A percentile compares a stretch with the other conserved stretches of the same genome.
These are phyloP conservation scores for Chrysemys picta DNA, from an alignment of 2,113 vertebrate genomes.

Conservation along the genomic window DNA sequence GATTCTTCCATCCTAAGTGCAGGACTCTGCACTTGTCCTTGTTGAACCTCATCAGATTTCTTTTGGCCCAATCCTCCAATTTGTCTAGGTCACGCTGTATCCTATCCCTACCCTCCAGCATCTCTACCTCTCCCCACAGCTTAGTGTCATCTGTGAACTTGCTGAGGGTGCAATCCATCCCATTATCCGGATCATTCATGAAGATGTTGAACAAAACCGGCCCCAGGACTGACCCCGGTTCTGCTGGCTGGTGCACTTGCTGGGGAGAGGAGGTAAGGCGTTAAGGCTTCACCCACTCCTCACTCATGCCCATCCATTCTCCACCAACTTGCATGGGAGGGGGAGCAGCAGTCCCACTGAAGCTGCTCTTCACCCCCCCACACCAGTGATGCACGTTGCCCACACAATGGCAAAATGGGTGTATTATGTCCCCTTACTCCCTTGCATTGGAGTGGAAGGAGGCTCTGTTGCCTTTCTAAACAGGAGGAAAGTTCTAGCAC, in stretches of 20 bases:
- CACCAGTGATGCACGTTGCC: background rate
- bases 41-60: too few species aligned
- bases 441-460: background rate
- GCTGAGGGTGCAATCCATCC: too few species aligned
- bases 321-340: background rate
- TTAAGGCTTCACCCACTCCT: background rate
- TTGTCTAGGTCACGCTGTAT: too few species aligned
- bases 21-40: too few species aligned
- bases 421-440: background rate
- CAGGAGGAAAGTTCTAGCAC: background rate
- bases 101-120: too few species aligned
- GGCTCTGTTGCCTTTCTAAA: background rate
- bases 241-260: background rate
- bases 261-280: fast-evolving
- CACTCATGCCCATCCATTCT: background rate
- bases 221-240: background rate
- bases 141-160: too few species aligned
- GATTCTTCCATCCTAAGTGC: too few species aligned
- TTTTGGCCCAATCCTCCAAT: too few species aligned
- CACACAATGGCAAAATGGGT: background rate
- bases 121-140: too few species aligned
- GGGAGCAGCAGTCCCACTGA: background rate
- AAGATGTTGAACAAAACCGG: too few species aligned
- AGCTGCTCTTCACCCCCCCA: background rate
- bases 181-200: too few species aligned